Percentiles rank a stretch among this genome's conserved stretches.
Conservation (phyloP, 2,888 invertebrate species). For the Rhimphoctona megacephalus region DNA sequence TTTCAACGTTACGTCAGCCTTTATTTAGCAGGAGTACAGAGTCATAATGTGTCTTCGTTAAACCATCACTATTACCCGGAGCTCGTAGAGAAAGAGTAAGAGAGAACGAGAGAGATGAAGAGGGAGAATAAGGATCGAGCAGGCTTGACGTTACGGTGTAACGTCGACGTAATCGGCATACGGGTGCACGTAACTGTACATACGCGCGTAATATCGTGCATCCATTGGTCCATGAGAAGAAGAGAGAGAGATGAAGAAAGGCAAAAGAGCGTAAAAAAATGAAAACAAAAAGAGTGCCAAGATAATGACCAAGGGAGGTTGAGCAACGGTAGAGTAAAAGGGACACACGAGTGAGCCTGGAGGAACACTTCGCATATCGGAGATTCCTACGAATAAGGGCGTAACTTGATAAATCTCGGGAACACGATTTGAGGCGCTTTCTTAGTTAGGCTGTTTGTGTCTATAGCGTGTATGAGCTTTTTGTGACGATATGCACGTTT, state of each 20-base stretch:
- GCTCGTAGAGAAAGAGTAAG: background rate
- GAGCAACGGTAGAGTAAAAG: constrained; percentile 34
- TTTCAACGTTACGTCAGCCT: constrained; percentile 1
- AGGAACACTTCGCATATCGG: constrained; percentile 31
- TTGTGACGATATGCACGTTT: constrained; percentile 18
- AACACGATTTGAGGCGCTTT: background rate
- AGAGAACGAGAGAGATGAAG: background rate
- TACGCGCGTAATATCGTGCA: constrained; percentile 59
- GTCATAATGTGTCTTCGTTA: constrained; percentile 41
- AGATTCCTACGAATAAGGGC: constrained; percentile 7
- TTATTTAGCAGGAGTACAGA: constrained; percentile 7
- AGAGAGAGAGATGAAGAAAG: constrained; percentile 6
- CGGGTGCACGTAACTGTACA: constrained; percentile 56
- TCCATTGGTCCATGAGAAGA: constrained; percentile 27
- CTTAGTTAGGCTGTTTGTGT: constrained; percentile 15
- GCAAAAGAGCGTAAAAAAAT: constrained; percentile 20
- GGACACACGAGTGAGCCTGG: constrained; percentile 22
- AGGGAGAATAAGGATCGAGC: constrained; percentile 12
- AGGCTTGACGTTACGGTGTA: constrained; percentile 35
- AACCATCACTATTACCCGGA: constrained; percentile 25
- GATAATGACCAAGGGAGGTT: constrained; percentile 28
- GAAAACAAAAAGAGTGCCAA: constrained; percentile 6
- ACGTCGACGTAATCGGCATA: constrained; percentile 57
- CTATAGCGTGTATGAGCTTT: constrained; percentile 24
- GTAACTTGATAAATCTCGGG: constrained; percentile 9